These are phyloP conservation scores for Axis porcinus DNA, from an alignment of 2,113 vertebrate genomes.

Conservation along the genomic window DNA sequence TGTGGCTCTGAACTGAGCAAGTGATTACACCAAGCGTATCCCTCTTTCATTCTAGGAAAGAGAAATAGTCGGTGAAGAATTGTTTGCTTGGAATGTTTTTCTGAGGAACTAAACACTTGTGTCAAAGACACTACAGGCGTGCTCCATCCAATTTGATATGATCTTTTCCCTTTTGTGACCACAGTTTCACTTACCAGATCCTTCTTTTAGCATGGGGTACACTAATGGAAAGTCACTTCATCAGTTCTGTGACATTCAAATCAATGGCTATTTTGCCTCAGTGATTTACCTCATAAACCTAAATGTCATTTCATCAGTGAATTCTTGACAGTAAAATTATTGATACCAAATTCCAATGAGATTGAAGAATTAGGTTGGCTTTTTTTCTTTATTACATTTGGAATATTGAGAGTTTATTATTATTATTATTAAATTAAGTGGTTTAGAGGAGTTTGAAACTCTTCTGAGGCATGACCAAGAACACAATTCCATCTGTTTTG, in stretches of 20 bases:
- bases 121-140: conserved; percentile 22
- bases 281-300: conserved; percentile 59
- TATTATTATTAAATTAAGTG: conserved; percentile 76
- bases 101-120: conserved; percentile 48
- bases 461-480: conserved; percentile 79
- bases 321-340: conserved; percentile 68
- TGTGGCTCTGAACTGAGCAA: conserved; percentile 32
- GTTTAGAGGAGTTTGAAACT: conserved; percentile 75
- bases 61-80: conserved; percentile 53
- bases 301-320: conserved; percentile 62
- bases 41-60: background rate
- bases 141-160: background rate
- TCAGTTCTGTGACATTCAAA: conserved; percentile 55
- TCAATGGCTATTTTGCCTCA: conserved; percentile 57
- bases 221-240: conserved; percentile 64
- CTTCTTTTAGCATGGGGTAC: conserved; percentile 21
- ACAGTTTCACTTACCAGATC: conserved; percentile 19
- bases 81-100: conserved; percentile 24
- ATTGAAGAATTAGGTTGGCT: conserved; percentile 69
- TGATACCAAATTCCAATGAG: conserved; percentile 77
- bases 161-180: conserved; percentile 52
- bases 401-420: conserved; percentile 66
- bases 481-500: conserved; percentile 77
- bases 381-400: conserved; percentile 79
- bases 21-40: background rate